These are phyloP conservation scores for Epinotia bilunana DNA, from an alignment of 2,888 invertebrate species.

Conservation along the genomic window DNA sequence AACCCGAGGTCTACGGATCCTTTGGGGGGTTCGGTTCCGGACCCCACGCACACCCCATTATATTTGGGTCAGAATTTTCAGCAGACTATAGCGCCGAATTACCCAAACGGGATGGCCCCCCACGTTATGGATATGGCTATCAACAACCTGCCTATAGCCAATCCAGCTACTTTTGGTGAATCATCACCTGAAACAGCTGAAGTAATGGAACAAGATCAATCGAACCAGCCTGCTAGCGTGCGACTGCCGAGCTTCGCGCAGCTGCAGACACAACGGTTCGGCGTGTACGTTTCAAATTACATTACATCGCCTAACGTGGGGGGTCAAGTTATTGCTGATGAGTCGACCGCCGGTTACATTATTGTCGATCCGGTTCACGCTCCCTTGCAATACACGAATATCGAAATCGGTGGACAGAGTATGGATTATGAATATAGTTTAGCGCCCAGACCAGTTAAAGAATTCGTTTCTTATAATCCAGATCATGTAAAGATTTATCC, in stretches of 20 bases:
- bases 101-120: constrained; percentile 95
- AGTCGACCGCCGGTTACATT: constrained; percentile 81
- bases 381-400: constrained; percentile 68
- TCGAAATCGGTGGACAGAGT: constrained; percentile 66
- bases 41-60: constrained; percentile 85
- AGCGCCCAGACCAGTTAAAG: constrained; percentile 68
- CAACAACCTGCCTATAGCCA: constrained; percentile 87
- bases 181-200: constrained; percentile 77
- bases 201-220: constrained; percentile 79
- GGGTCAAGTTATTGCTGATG: constrained; percentile 86
- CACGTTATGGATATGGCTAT: constrained; percentile 91
- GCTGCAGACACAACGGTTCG: constrained; percentile 84
- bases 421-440: constrained; percentile 76
- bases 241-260: constrained; percentile 88
- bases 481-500: constrained; percentile 72
- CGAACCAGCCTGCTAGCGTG: constrained; percentile 70
- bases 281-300: constrained; percentile 84
- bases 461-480: constrained; percentile 69
- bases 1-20: constrained; percentile 85
- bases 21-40: constrained; percentile 84
- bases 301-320: constrained; percentile 89
- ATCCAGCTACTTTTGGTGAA: constrained; percentile 94
- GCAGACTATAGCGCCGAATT: constrained; percentile 86
- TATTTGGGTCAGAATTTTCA: constrained; percentile 85
- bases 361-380: constrained; percentile 76